Conservation (phyloP, 2,888 invertebrate species). For the Penaeus monodon region DNA sequence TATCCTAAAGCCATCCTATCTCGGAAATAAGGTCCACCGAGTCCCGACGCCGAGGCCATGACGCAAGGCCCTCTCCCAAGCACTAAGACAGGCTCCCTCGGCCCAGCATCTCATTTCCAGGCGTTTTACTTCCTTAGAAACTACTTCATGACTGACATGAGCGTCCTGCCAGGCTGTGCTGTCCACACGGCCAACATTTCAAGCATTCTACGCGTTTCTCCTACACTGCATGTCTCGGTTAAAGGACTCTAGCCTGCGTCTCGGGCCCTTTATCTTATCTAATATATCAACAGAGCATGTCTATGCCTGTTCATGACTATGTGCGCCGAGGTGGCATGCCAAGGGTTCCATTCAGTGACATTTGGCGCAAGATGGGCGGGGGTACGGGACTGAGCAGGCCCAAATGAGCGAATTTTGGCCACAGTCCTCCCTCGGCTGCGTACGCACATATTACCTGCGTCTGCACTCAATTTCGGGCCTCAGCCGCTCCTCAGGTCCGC, state of each 20-base stretch:
- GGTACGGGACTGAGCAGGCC: conserved; percentile 65
- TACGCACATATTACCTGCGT: conserved; percentile 64
- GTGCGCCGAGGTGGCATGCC: conserved; percentile 53
- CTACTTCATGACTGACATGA: neutral
- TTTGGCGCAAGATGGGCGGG: conserved; percentile 64
- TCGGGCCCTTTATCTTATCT: conserved; percentile 16
- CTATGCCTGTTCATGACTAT: conserved; percentile 38
- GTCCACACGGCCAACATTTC: neutral
- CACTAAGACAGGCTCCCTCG: too few species aligned
- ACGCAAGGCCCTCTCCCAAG: too few species aligned
- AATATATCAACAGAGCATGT: conserved; percentile 26
- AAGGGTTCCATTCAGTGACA: conserved; percentile 54
- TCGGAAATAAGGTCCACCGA: too few species aligned
- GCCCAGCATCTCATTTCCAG: too few species aligned
- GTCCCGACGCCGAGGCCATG: too few species aligned
- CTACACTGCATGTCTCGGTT: neutral
- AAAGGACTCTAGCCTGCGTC: conserved; percentile 12
- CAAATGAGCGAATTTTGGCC: conserved; percentile 62
- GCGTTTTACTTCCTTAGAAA: too few species aligned
- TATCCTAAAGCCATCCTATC: too few species aligned
- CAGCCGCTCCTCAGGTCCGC: conserved; percentile 19
- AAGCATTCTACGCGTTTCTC: neutral
- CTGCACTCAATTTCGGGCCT: conserved; percentile 40
- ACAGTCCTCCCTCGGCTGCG: conserved; percentile 56
- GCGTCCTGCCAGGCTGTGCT: neutral